Evolutionary conservation across 2,888 invertebrate species (phyloP), one percentile per base, ranked within the genome.

Genomic region (Eristalis intricaria): DNA sequence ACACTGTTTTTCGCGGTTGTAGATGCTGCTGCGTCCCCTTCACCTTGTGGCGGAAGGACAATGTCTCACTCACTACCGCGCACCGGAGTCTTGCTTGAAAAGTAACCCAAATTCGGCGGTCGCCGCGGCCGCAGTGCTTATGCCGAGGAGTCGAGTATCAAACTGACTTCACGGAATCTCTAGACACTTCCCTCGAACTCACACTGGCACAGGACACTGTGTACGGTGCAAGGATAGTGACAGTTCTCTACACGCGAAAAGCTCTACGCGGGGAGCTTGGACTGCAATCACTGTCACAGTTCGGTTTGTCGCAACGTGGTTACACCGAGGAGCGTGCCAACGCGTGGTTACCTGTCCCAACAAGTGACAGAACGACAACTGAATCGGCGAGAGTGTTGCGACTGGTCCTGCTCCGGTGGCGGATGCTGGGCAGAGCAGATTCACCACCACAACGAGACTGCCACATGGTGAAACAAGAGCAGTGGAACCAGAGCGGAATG

Each of bases 241-340:
- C 56, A 75, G 35, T 83, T 78, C 63, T 64, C 32, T 32, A 32
- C 26, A 81, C 8, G 61, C 40, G 40, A 15, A 86, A 83, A 83
- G 83, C 86, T 83, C 32, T 40, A 78, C 23, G 73, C 60, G 61
- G 60, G 60, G 64, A 78, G 77, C 83, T 86, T 86, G 78, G 70
- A 78, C 61, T 74, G 70, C 26, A 63, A 70, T 61, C 56, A 23
- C 40, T 61, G 32, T 80, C 40, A 15, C 32, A n/a, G 35, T 40
- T 56, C 40, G 7, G 35, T 38, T 11, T 61, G 61, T 61, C 10
- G 4, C 10, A 81, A 69, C 23, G 82, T 32, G 71, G 19, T 19
- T 19, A 1, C 8, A n/a, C 15, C n/a, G 15, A 43, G 43, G 43
- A 43, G n/a, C 43, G 43, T 13, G 40, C 4, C 4, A n/a, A n/a